Evolutionary conservation across 1,140 invertebrate genomes (phyloP), one percentile per base, ranked within the genome.

Genomic region (Pseudomyrmex pallidus): DNA sequence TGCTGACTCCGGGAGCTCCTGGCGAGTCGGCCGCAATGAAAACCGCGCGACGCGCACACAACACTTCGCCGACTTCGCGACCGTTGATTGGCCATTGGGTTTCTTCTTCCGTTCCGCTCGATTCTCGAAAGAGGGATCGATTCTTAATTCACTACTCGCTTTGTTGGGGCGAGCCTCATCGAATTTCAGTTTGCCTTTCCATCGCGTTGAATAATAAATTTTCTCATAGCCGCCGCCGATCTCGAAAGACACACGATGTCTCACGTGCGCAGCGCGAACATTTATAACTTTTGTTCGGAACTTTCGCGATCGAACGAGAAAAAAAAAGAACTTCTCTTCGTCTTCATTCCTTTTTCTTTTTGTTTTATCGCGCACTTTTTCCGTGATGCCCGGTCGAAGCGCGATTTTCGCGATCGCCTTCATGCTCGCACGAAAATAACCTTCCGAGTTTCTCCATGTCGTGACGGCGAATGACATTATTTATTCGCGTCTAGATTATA

Each of bases 381-480:
- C 3, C 15, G 25, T 8, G 48, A 8, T 48, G 57, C 15, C 15
- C 35, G 2, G 5, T 3, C 44, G 17, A 56, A 67, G 50, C 52
- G 63, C 74, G 9, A 12, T 20, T 70, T 17, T 78, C 76, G 35
- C 66, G 64, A 70, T 78, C 20, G 74, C 64, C 52, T 48, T 59
- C 2, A 20, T 15, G 25, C 35, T 44, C 25, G 63, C 74, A 66
- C 74, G 74, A 76, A 35, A 35, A 35, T 35, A 35, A 54, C 46
- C 48, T 20, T 52, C 52, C 12, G 9, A 20, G 48, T 62, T 82
- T 48, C 48, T n/a, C n/a, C 12, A 17, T 63, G 70, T 82, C 70
- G 78, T 82, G 68, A 74, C 70, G 67, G 48, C 22, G 46, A 74
- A 63, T 72, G 66, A 80, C 76, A 59, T 80, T 80, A 80, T 80